These are phyloP conservation scores for Ondatra zibethicus DNA, from an alignment of 2,113 vertebrate genomes.

Conservation along the genomic window DNA sequence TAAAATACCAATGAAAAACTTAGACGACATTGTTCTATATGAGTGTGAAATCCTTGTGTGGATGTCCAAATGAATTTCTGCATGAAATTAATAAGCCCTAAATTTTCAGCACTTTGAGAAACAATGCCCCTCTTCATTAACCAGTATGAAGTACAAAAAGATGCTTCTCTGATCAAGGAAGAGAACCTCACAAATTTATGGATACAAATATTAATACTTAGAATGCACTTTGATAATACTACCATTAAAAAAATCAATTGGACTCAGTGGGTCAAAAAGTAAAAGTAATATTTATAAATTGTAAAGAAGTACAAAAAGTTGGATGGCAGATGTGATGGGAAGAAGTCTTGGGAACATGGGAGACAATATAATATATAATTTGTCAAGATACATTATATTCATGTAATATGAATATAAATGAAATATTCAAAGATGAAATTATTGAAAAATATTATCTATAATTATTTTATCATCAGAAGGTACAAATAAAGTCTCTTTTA, in stretches of 20 bases:
- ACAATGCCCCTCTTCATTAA: neutral
- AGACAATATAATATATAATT: neutral
- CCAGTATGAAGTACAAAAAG: accelerated
- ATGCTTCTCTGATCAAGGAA: neutral
- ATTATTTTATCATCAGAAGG: neutral
- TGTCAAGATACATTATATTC: neutral
- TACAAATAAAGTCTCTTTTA: neutral
- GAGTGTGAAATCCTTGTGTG: neutral
- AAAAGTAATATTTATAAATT: neutral
- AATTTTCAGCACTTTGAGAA: no score
- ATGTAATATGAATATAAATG: no score
- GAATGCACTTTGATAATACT: neutral
- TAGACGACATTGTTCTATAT: neutral
- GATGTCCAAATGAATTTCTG: neutral
- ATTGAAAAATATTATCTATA: neutral
- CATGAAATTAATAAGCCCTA: neutral
- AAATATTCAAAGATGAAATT: neutral
- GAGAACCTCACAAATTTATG: neutral
- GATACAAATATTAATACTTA: neutral
- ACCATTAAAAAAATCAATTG: neutral
- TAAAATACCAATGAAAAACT: neutral
- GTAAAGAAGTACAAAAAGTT: neutral
- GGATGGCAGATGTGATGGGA: neutral
- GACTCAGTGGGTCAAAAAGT: neutral
- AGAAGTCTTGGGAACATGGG: neutral